phyloP scores from a whole-genome alignment of 2,113 vertebrate genomes.

The Ciconia boyciana region DNA sequence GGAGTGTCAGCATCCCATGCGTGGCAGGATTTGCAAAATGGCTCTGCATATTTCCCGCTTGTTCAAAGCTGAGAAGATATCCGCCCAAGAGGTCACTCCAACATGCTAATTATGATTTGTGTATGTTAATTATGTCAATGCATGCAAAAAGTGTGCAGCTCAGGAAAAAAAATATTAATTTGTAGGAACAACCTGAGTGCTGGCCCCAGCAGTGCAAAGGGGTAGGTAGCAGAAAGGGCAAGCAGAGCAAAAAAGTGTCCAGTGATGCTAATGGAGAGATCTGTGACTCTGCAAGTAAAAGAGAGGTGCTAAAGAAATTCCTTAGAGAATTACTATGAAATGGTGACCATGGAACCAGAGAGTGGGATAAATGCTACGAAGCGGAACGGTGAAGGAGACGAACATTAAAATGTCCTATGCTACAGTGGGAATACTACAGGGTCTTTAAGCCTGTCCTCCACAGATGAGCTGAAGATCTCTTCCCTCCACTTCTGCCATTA shows the following conservation, averaged over 20 bases:
- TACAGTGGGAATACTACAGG: neutral
- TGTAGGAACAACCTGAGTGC: conserved; percentile 27
- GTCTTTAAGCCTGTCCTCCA: neutral
- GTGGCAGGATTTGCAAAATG: neutral
- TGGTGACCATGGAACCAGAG: neutral
- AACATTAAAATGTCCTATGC: neutral
- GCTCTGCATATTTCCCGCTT: neutral
- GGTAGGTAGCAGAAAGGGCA: conserved; percentile 17
- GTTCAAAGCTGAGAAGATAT: neutral
- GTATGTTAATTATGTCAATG: conserved; percentile 58
- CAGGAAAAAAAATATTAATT: conserved; percentile 18
- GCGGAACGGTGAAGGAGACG: neutral
- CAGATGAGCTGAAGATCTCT: neutral
- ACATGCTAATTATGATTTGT: conserved; percentile 56
- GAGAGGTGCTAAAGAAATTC: neutral
- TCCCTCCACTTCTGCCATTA: neutral
- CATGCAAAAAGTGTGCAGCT: neutral
- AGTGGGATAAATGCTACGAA: neutral
- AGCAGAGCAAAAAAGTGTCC: conserved; percentile 1
- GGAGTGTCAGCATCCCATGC: neutral
- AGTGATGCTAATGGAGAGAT: neutral
- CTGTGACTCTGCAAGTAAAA: neutral
- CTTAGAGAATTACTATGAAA: neutral
- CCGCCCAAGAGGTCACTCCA: conserved; percentile 37
- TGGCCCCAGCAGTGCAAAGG: neutral